phyloP scores from a whole-genome alignment of 2,888 invertebrate species.

The Scrobipalpa costella region DNA sequence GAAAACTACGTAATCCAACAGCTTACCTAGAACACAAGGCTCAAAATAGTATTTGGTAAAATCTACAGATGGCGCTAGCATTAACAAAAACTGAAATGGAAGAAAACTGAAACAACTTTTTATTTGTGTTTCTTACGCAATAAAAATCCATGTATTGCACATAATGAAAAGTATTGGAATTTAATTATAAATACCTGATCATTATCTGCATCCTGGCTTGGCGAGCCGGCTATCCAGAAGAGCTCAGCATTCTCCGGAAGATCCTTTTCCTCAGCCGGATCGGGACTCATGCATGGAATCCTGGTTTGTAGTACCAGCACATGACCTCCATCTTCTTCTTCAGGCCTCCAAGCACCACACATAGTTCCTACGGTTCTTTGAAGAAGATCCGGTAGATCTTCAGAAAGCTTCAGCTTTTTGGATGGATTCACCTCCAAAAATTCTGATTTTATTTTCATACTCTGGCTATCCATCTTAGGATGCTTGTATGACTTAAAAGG shows the following conservation, averaged over 20 bases:
- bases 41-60: neutral
- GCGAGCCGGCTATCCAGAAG: constrained; percentile 64
- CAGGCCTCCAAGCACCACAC: constrained; percentile 77
- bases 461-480: constrained; percentile 49
- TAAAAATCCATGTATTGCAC: neutral
- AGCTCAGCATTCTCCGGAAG: constrained; percentile 75
- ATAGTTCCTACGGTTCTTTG: constrained; percentile 72
- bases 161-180: neutral
- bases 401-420: constrained; percentile 59
- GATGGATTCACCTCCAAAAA: constrained; percentile 47
- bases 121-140: too few species aligned
- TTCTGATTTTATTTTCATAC: constrained; percentile 50
- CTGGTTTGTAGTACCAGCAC: constrained; percentile 68
- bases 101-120: neutral
- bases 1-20: neutral
- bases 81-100: neutral
- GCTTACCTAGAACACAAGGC: neutral
- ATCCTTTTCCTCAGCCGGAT: constrained; percentile 65
- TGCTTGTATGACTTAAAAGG: constrained; percentile 22
- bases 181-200: neutral
- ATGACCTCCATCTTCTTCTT: constrained; percentile 73
- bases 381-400: constrained; percentile 34
- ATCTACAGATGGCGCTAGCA: constrained; percentile 18
- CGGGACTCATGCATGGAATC: constrained; percentile 65
- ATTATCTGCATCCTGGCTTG: neutral